Evolutionary conservation across 2,797 vertebrate genomes (phyloP), one percentile per base, ranked within the genome.

Genomic region (Siniperca undulata): DNA sequence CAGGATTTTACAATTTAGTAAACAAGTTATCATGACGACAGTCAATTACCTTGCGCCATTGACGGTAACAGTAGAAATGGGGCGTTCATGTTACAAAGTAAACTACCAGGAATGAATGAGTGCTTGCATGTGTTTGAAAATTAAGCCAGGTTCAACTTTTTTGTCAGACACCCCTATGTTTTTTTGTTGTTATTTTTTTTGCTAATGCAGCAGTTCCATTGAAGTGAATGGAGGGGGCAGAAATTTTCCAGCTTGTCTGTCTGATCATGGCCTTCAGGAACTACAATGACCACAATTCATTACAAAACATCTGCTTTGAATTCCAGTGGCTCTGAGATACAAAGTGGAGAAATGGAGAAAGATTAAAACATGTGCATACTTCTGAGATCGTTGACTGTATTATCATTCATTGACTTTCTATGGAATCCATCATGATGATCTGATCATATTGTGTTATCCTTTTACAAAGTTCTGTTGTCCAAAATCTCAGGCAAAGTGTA

Each of bases 241-340:
- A 48, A 9, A 9, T 22, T 4, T 53, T n/a, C 20, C 22, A n/a
- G 22, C 52, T n/a, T n/a, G 12, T 53, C 52, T 11, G 22, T n/a
- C 22, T n/a, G 22, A 53, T 53, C 22, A n/a, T n/a, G 22, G 22
- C 53, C 12, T 10, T 10, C 8, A n/a, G 7, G 50, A 52, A 22
- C 11, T 3, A 52, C 50, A 4, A 22, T 53, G 52, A n/a, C 9
- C 52, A 53, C 9, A 53, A 53, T 53, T 10, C 4, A 3, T n/a
- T n/a, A 53, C 20, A 53, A n/a, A 22, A 22, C 50, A 22, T 22
- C 50, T 22, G 50, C 50, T n/a, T n/a, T 53, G 19, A 20, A 22
- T 9, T 5, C 0, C 52, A 55, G 22, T 0, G 10, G 4, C 7
- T 1, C 8, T 22, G 50, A 20, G 19, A 6, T 1, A 8, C 48